Base-by-base conservation (phyloP, 2,797 vertebrate species). In the Megaceryle alcyon region DNA sequence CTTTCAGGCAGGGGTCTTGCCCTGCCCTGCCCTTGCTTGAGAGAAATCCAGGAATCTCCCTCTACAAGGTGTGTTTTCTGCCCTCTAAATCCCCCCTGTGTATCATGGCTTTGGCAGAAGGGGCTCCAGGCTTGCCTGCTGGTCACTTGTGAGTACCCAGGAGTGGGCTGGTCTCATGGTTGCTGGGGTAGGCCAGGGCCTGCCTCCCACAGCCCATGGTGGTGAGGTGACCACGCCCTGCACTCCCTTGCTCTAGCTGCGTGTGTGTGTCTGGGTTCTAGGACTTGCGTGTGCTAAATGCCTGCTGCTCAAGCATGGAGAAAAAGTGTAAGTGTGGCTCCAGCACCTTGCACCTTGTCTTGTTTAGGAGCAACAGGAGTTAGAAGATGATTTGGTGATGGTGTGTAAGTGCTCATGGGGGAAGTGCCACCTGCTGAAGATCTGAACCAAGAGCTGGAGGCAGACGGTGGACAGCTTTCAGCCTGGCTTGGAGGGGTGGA, bases 201-300 rank as follows among this genome's bases (percentile, higher is more conserved):
- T 0, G 1, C 7, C 6, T 80, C 6, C 26, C 0, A 0, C 6
- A 49, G 54, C 56, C 3, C 2, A 9, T 0, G 0, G 35, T 5
- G 15, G 22, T 4, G 23, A 54, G 22, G 29, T 31, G 37, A 59
- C 37, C 37, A 25, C 0, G 0, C 31, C 23, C 25, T 23, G 6
- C 9, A 1, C 10, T 49, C 12, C 37, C 6, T 57, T 3, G 2
- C 57, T 63, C 33, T 54, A 9, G 19, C 19, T 21, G 11, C 6
- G 16, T 12, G 1, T 12, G 1, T 6, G 22, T 0, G 0, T 6
- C 31, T 46, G 11, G 15, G 9, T 69, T 56, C 37, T 60, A n/a
- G 31, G 16, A 18, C 22, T 57, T 59, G 39, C 17, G 39, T 29
- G 41, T 51, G 51, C 48, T 70, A 11, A 59, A 37, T 33, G 41